phyloP scores from a whole-genome alignment of 2,113 vertebrate species.

The Phaethon lepturus region DNA sequence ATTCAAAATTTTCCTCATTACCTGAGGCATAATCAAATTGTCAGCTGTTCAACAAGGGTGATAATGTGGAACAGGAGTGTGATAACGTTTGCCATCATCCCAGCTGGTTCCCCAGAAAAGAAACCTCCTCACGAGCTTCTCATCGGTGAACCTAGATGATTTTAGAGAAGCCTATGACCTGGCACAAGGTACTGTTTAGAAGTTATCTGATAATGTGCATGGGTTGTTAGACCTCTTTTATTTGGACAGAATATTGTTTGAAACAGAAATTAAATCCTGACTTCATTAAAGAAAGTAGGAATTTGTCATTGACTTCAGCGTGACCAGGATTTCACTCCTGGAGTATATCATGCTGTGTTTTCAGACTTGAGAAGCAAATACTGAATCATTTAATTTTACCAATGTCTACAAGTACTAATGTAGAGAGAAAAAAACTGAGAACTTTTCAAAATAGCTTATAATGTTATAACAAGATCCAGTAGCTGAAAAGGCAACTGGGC shows the following conservation, averaged over 20 bases:
- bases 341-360: neutral
- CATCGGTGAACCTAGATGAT: neutral
- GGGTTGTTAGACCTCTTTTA: neutral
- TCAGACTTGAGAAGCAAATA: neutral
- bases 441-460: neutral
- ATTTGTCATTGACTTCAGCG: neutral
- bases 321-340: neutral
- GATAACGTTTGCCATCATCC: slow-evolving; percentile 13
- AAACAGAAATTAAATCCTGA: neutral
- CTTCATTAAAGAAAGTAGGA: neutral
- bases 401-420: neutral
- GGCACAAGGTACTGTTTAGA: neutral
- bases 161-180: neutral
- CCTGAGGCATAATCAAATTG: slow-evolving; percentile 56
- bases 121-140: neutral
- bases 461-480: neutral
- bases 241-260: neutral
- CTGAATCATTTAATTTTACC: neutral
- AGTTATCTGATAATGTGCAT: neutral
- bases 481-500: neutral
- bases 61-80: slow-evolving; percentile 27
- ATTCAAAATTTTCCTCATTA: slow-evolving; percentile 41
- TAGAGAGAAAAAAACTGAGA: neutral
- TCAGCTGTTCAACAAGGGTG: slow-evolving; percentile 46
- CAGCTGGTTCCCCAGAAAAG: slow-evolving; percentile 14